Base-by-base conservation (phyloP, 2,113 vertebrate genomes). In the Phainopepla nitens region DNA sequence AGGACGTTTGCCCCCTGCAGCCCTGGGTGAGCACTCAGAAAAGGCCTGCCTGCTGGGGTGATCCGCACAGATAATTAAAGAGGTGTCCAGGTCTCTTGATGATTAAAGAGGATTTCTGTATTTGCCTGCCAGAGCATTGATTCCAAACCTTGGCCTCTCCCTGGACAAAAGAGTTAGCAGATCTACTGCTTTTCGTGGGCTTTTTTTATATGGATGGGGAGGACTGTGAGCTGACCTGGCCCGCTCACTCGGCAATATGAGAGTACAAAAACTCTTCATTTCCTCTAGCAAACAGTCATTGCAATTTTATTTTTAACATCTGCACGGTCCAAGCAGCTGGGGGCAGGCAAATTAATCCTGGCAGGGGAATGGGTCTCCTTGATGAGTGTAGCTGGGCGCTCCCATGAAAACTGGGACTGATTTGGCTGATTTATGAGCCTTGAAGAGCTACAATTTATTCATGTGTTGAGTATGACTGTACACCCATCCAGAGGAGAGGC, bases 1-100 rank as follows among this genome's bases (percentile, higher is more conserved):
- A 29, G 51, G 29, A 25, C 0, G 0, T 78, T 58, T 64, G 18
- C 1, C 10, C n/a, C 45, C 25, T 2, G 0, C 39, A 68, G 41
- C 44, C 29, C 49, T 27, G 50, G 17, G 50, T 73, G 73, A 75
- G 42, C 1, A 0, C 31, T 60, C 39, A 69, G 35, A 80, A 39
- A 54, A 45, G 45, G 41, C 0, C 4, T 79, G 17, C 27, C 49
- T 94, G 31, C 39, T 41, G 54, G 6, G 25, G 39, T 12, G 6
- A 27, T 36, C 78, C 78, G 36, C 69, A 53, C 25, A 13, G 54
- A 5, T 69, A 70, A 72, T 58, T 87, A 66, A 77, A 86, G 50
- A 41, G 39, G 18, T 58, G 16, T 39, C 44, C 42, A 45, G 14
- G 25, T 83, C 42, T 81, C 14, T 36, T 29, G 72, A 60, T 29